phyloP scores from a whole-genome alignment of 2,888 invertebrate genomes.

The Ferrisia virgata region DNA sequence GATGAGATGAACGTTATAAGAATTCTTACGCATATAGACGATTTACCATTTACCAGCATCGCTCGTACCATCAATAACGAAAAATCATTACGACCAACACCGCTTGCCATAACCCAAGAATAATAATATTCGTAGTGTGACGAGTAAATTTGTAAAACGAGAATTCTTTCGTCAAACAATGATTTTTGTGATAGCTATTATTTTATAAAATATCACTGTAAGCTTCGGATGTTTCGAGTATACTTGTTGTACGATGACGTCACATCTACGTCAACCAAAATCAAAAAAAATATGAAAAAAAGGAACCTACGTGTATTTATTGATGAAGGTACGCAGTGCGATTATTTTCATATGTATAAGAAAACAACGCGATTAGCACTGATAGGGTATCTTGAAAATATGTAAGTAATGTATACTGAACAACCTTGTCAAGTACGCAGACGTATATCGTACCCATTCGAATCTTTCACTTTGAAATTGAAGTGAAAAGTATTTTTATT shows the following conservation, averaged over 20 bases:
- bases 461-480: not conserved
- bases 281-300: not conserved
- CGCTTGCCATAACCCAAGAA: no score
- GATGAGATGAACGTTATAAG: not conserved
- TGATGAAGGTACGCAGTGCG: not conserved
- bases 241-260: not conserved
- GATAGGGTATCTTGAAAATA: not conserved
- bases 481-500: no score
- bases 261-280: not conserved
- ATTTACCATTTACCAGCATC: not conserved
- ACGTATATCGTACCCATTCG: not conserved
- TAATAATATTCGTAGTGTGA: no score
- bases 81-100: no score
- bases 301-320: not conserved
- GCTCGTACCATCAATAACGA: not conserved
- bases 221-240: not conserved
- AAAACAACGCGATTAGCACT: conserved; percentile 7
- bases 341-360: not conserved
- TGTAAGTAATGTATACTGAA: not conserved
- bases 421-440: not conserved
- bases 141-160: not conserved
- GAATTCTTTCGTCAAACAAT: not conserved
- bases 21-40: not conserved
- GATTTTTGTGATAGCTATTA: not conserved
- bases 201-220: not conserved